Base-by-base conservation (phyloP, 2,888 invertebrate genomes). In the Phoenoteleia sp. region DNA sequence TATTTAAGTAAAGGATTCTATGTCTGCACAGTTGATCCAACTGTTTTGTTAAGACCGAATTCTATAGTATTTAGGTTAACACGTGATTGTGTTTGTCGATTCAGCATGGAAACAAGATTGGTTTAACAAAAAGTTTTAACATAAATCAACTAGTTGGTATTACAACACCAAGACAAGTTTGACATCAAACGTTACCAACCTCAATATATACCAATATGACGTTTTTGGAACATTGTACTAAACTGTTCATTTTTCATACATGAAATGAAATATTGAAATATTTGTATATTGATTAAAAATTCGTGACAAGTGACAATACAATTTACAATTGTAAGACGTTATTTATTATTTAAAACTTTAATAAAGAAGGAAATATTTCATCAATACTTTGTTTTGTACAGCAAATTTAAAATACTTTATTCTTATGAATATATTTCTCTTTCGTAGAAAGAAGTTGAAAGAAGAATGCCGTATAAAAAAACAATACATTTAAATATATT, bases 31-130 rank as follows among this genome's bases (percentile, higher is more conserved):
- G 39, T 60, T n/a, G 60, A 60, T 60, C 23, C 60, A 36, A 36
- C 21, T 67, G 66, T 67, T 67, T 67, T 67, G 66, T 52, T 67
- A 67, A 67, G 49, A 33, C 36, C 21, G 9, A 49, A 67, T 67
- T 67, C 66, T 67, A 36, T 36, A 67, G 36, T 67, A 67, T 54
- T 67, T 67, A 33, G 67, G 67, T 67, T 54, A 67, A 52, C 67
- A 54, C 39, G 67, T 54, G 67, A 54, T 67, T 67, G 36, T 52
- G 39, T 54, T 67, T 67, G 54, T 67, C 52, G 39, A 67, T 67
- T 67, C 54, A 39, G 54, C 67, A 54, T 23, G 13, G 36, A 67
- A 66, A 39, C 39, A 67, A 67, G 36, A 67, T 54, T 67, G 39
- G 54, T 13, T 25, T 39, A 54, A 54, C 67, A 67, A 67, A 67